Conservation (phyloP, 1,140 invertebrate genomes). For the Drusus annulatus region DNA sequence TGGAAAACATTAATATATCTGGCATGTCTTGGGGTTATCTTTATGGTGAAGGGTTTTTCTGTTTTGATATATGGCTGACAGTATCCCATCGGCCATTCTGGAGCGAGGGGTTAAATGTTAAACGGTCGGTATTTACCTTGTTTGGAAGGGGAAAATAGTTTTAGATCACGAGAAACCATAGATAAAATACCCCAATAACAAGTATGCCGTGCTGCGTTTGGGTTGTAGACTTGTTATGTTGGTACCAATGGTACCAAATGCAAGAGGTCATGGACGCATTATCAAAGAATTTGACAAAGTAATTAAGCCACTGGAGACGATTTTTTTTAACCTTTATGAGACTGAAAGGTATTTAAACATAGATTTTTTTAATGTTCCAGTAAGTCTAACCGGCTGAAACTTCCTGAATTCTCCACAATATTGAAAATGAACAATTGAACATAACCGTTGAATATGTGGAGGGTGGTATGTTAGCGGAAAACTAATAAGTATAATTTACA, state of each 20-base stretch:
- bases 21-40: constrained; percentile 5
- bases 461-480: no score
- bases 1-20: constrained; percentile 14
- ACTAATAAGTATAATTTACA: no score
- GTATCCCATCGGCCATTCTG: not conserved
- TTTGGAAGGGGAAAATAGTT: constrained; percentile 42
- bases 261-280: not conserved
- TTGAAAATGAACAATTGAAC: no score
- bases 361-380: no score
- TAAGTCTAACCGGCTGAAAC: no score
- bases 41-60: constrained; percentile 28
- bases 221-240: not conserved
- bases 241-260: not conserved
- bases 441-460: no score
- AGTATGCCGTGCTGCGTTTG: constrained; percentile 23
- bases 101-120: constrained; percentile 21
- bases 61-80: not conserved
- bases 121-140: constrained; percentile 16
- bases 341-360: no score
- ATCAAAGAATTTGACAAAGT: not conserved
- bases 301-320: no score
- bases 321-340: no score
- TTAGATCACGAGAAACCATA: constrained; percentile 41
- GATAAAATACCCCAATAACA: constrained; percentile 38
- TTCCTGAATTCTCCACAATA: no score